Conservation (phyloP, 2,888 invertebrate genomes). For the Archips xylosteana region DNA sequence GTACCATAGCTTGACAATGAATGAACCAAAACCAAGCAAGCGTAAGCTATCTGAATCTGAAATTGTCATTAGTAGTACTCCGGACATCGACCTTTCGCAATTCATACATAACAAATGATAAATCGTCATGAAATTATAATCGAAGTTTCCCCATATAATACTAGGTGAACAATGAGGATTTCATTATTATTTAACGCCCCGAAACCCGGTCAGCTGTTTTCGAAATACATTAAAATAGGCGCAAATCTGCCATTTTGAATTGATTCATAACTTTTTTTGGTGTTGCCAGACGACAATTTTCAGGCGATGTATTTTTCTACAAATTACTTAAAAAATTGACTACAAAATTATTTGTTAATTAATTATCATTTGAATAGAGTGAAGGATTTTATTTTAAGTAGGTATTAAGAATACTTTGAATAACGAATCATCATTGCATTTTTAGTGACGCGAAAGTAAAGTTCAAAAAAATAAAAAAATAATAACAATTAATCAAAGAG, state of each 20-base stretch:
- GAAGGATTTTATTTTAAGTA: background rate
- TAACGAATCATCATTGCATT: background rate
- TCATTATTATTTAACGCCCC: slow-evolving; percentile 15
- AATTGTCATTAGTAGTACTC: slow-evolving; percentile 40
- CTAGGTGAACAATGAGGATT: background rate
- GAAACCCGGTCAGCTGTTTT: slow-evolving; percentile 38
- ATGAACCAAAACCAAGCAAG: slow-evolving; percentile 31
- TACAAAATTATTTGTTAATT: background rate
- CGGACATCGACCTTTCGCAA: slow-evolving; percentile 37
- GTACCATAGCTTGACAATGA: slow-evolving; percentile 38
- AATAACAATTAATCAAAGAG: too few species aligned
- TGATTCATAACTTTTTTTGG: slow-evolving; percentile 35
- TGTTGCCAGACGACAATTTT: slow-evolving; percentile 24
- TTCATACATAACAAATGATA: slow-evolving; percentile 36
- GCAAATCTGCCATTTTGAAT: slow-evolving; percentile 43
- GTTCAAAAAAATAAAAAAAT: background rate
- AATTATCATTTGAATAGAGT: background rate
- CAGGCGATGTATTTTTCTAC: background rate
- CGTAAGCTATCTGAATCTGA: slow-evolving; percentile 29
- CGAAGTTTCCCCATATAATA: background rate
- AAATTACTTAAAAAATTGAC: background rate
- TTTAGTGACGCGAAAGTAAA: background rate
- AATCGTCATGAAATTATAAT: slow-evolving; percentile 13
- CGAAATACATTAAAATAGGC: slow-evolving; percentile 40
- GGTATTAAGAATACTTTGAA: background rate